These are phyloP conservation scores for Hemitrygon akajei DNA, from an alignment of 2,797 vertebrate genomes.

Conservation along the genomic window DNA sequence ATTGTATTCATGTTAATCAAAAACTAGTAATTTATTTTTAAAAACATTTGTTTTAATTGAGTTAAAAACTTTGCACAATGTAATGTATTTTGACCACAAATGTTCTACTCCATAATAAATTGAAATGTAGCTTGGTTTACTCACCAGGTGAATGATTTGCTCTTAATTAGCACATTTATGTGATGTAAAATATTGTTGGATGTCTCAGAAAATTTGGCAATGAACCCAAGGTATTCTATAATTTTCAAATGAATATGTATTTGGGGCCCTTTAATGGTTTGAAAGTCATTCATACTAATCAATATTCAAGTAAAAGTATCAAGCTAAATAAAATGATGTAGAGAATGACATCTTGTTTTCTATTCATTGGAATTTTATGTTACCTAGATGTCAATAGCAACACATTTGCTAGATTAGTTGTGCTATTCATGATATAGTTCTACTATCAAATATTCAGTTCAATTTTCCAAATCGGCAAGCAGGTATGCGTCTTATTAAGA, in stretches of 20 bases:
- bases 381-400: not conserved
- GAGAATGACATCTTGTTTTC: conserved; percentile 4
- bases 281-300: conserved; percentile 5
- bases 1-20: not conserved
- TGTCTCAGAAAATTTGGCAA: conserved; percentile 2
- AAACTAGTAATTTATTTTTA: not conserved
- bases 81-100: not conserved
- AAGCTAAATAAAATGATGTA: conserved; percentile 20
- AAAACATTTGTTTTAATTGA: conserved; percentile 12
- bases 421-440: conserved; percentile 14
- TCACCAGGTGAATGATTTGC: not conserved
- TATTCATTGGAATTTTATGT: conserved; percentile 15
- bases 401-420: conserved; percentile 1
- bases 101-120: not conserved
- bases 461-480: conserved; percentile 35
- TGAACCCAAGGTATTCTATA: conserved; percentile 1
- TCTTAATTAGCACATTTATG: not conserved
- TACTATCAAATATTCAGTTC: conserved; percentile 27
- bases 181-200: conserved; percentile 1
- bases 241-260: conserved; percentile 25
- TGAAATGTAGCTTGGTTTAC: conserved; percentile 9
- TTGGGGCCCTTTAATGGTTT: not conserved
- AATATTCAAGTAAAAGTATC: not conserved
- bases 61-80: conserved; percentile 5
- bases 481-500: conserved; percentile 29